Base-by-base conservation (phyloP, 2,888 invertebrate species). In the Eustalomyia histrio region DNA sequence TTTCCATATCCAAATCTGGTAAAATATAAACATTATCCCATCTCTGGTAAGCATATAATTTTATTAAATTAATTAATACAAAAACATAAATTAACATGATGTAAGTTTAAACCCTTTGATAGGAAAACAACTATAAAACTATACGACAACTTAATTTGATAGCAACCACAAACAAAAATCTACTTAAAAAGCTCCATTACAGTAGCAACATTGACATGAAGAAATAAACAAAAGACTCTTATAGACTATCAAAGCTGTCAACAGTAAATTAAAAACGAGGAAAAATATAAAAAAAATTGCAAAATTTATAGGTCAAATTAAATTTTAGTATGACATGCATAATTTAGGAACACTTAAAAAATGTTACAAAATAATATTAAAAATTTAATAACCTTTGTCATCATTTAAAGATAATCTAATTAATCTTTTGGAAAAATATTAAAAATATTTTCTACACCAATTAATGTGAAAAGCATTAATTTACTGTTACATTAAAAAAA, bases 261-360 rank as follows among this genome's bases (percentile, higher is more conserved):
- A 76, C 80, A 80, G 75, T 67, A 78, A 69, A 69, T 79, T 75
- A 69, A 79, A 79, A n/a, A 43, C 61, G 55, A 16, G 18, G 47
- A 7, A 67, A 79, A 72, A 47, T 50, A 39, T 18, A 55, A 24
- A 67, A 14, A 24, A 12, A 65, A 53, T 53, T 29, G 7, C 16
- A 7, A 71, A 83, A 82, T 84, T 84, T 84, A 83, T 83, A 64
- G 57, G 55, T 55, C 58, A 74, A 76, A 83, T 83, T 78, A 84
- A 80, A 80, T 61, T 83, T 80, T 65, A 82, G 76, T 82, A 72
- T 76, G 64, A 55, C 84, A 82, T 79, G 69, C n/a, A 47, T 47
- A 47, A 47, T 47, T 47, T 2, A 2, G n/a, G 43, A 47, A n/a
- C n/a, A 47, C 14, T 47, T 47, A 47, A 47, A 47, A 39, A 39